phyloP scores from a whole-genome alignment of 2,113 vertebrate genomes.

The Rhodinocichla rosea region DNA sequence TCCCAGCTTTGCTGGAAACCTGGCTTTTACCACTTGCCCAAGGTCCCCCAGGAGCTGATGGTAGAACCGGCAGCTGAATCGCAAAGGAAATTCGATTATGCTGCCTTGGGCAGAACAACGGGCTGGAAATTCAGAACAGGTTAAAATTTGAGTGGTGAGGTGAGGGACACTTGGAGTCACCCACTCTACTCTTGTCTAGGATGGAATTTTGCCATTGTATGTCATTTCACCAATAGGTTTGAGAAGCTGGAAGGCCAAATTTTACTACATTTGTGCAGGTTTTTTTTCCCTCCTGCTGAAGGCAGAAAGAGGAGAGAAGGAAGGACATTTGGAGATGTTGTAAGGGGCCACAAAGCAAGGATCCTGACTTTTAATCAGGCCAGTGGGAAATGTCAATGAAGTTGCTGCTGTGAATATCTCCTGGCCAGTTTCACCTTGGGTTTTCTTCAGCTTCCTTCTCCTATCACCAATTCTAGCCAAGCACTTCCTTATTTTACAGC shows the following conservation, averaged over 20 bases:
- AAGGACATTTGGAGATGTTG: neutral
- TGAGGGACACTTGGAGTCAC: neutral
- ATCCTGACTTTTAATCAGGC: neutral
- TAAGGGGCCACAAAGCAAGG: neutral
- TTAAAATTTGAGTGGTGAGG: neutral
- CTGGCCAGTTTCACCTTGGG: neutral
- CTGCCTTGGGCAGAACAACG: neutral
- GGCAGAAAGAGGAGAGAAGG: neutral
- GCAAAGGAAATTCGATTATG: neutral
- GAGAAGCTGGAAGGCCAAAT: neutral
- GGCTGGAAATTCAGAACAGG: neutral
- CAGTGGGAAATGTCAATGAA: neutral
- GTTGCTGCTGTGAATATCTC: neutral
- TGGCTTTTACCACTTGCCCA: neutral
- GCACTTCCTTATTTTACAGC: neutral
- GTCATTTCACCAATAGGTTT: neutral
- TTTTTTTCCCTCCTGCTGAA: neutral
- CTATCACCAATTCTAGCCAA: accelerated
- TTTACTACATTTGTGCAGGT: accelerated
- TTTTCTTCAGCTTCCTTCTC: neutral
- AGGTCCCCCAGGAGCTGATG: neutral
- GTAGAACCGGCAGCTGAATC: neutral
- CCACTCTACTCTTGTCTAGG: neutral
- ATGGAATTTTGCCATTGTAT: neutral
- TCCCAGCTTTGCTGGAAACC: neutral